A percentile compares a stretch with the other conserved stretches of the same genome.
phyloP scores from a whole-genome alignment of 2,113 vertebrate genomes.

The Mohoua ochrocephala region DNA sequence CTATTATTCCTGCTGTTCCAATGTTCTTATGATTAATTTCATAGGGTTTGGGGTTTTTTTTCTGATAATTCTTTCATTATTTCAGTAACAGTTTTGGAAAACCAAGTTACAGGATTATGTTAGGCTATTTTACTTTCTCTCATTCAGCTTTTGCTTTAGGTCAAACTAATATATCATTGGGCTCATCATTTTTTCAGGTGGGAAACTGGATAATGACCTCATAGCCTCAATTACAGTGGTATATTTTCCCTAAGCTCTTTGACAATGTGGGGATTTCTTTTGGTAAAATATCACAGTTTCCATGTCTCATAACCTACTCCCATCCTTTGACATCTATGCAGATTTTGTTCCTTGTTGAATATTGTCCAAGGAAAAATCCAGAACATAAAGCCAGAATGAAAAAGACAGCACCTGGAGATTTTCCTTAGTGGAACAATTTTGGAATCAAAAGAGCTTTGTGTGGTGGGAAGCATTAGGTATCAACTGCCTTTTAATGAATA shows the following conservation, averaged over 20 bases:
- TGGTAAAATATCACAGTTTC: neutral
- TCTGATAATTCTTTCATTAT: neutral
- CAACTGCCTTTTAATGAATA: neutral
- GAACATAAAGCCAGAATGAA: neutral
- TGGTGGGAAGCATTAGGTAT: neutral
- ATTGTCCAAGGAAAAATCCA: neutral
- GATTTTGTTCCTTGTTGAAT: neutral
- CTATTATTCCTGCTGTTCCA: neutral
- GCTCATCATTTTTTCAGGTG: neutral
- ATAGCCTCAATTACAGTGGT: neutral
- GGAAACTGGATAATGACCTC: neutral
- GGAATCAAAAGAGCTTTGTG: neutral
- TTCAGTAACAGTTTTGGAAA: neutral
- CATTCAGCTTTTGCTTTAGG: neutral
- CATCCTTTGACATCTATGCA: neutral
- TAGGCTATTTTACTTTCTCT: neutral
- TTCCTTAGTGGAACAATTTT: neutral
- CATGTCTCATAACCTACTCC: neutral
- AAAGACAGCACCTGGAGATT: neutral
- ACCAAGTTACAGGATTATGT: neutral
- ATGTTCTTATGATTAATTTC: neutral
- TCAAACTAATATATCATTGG: neutral
- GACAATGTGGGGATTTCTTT: neutral
- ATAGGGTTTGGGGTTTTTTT: neutral
- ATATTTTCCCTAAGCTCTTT: neutral